Percentiles rank a stretch among this genome's conserved stretches.
phyloP scores from a whole-genome alignment of 2,797 vertebrate species.

The Sphenopsis melanotis region DNA sequence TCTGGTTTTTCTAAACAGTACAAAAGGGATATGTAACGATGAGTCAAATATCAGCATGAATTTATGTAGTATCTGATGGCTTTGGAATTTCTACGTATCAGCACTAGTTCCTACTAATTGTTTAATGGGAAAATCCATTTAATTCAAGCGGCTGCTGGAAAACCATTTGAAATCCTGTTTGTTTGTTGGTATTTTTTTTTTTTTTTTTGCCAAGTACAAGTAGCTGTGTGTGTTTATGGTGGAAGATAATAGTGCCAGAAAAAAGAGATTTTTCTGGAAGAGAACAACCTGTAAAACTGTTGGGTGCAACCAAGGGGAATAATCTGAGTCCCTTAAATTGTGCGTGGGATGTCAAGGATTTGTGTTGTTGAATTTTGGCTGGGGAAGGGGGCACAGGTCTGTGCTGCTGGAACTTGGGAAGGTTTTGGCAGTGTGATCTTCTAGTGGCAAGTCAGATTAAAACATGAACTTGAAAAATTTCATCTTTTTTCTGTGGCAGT shows the following conservation, averaged over 20 bases:
- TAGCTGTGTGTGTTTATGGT: neutral
- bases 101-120: neutral
- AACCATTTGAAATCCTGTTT: neutral
- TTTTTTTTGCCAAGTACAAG: neutral
- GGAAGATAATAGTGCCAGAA: neutral
- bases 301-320: neutral
- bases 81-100: neutral
- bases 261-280: neutral
- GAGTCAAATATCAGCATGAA: neutral
- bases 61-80: neutral
- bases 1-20: neutral
- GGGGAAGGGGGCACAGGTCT: neutral
- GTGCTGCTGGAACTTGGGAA: neutral
- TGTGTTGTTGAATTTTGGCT: neutral
- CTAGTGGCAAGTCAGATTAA: too few species aligned
- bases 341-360: neutral
- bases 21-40: neutral
- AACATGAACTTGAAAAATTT: accelerated
- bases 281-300: too few species aligned
- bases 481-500: neutral
- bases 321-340: accelerated
- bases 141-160: neutral
- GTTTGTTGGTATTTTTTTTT: neutral
- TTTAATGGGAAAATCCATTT: neutral
- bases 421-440: neutral